Percentiles rank a stretch among this genome's conserved stretches.
Conservation (phyloP, 1,140 invertebrate genomes). For the Phymorhynchus buccinoides region DNA sequence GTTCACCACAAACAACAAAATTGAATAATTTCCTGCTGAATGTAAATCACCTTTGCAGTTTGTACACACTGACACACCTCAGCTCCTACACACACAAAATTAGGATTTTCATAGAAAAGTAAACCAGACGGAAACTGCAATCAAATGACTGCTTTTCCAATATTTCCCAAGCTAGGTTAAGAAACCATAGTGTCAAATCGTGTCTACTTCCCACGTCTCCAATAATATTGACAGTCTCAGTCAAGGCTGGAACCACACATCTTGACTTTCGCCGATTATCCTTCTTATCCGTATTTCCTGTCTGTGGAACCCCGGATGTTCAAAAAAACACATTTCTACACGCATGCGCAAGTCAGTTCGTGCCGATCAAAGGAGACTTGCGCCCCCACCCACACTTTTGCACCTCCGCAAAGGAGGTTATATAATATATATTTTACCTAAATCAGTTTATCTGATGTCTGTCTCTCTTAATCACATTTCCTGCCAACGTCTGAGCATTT, state of each 20-base stretch:
- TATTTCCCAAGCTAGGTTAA: neutral
- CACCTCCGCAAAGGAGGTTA: too few species aligned
- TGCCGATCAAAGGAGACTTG: too few species aligned
- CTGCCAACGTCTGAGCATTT: too few species aligned
- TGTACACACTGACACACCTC: too few species aligned
- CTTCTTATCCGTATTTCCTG: conserved; percentile 20
- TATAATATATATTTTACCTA: too few species aligned
- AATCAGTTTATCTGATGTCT: too few species aligned
- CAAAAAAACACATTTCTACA: neutral
- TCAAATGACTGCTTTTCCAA: neutral
- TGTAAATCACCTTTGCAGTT: too few species aligned
- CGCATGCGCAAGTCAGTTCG: neutral
- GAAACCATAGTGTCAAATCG: neutral
- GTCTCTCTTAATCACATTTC: too few species aligned
- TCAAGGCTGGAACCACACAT: conserved; percentile 13
- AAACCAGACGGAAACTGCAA: too few species aligned
- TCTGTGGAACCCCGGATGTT: conserved; percentile 36
- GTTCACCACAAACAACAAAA: neutral
- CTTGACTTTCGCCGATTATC: conserved; percentile 32
- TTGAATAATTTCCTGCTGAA: too few species aligned
- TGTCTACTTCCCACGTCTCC: neutral
- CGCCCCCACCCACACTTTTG: too few species aligned
- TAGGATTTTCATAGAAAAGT: neutral
- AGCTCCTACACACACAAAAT: neutral
- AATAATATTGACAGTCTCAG: neutral